Evolutionary conservation across 2,113 vertebrate species (phyloP), one percentile per base, ranked within the genome.

Genomic region (Anser brachyrhynchus): DNA sequence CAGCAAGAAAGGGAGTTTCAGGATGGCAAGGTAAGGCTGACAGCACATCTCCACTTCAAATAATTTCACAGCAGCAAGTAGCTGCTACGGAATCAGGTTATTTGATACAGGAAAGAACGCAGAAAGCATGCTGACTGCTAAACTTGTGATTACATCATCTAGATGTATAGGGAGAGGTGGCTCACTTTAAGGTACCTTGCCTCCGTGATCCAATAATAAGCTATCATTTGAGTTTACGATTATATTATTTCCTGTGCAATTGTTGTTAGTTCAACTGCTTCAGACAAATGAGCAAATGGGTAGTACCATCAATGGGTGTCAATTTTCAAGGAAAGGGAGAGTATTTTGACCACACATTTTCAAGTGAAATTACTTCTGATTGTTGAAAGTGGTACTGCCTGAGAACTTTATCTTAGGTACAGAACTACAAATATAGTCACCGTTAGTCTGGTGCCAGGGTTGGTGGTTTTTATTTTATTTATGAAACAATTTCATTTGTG

Each of bases 101-200:
- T 52, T 73, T 16, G 28, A 57, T 64, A 71, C 4, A n/a, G 26
- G n/a, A 44, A 20, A 6, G 12, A 79, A 49, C 9, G 9, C 2
- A 46, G n/a, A 49, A 9, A 78, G 22, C 39, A 25, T 61, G 29
- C 28, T 41, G 5, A 6, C 7, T 70, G 21, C 29, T 90, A 0
- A n/a, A 6, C 16, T 67, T 69, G 18, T 64, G 17, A 6, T 0
- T 59, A 13, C 6, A 4, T 9, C 64, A 17, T 31, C 16, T 37
- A 23, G 64, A 17, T 67, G 64, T 9, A 20, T 44, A 2, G n/a
- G 61, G 37, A 37, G 37, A 79, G 13, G 17, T 61, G 28, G 22
- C 44, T 57, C 57, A 2, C 71, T 78, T 62, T 14, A 31, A 57
- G 61, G 10, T 14, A 4, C 22, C 25, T 46, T 94, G 37, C 35